Base-by-base conservation (phyloP, 2,797 vertebrate species). In the Orestias chungarensis region DNA sequence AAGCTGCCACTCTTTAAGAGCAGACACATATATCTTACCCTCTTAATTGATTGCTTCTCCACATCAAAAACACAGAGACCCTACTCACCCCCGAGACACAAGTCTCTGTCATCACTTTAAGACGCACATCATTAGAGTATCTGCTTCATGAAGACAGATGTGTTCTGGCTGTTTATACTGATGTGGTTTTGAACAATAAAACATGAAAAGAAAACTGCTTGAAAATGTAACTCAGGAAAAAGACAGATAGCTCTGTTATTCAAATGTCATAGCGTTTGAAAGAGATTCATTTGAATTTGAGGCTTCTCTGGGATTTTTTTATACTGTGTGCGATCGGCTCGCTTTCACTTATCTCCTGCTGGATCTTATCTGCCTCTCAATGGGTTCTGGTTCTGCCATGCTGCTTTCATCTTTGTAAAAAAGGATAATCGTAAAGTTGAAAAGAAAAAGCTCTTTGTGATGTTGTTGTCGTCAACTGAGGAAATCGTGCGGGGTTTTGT, bases 1-100 rank as follows among this genome's bases (percentile, higher is more conserved):
- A 91, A 82, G 83, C 89, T 87, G 85, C 81, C 82, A 84, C 83
- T 88, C 81, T 75, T 75, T 81, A 74, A 85, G 80, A 89, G 68
- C 80, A 86, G 91, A 90, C 75, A 85, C 87, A 86, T 83, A 73
- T 73, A 75, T 90, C 82, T 83, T 82, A 83, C 86, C 73, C 70
- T 82, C 75, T 85, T 88, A 87, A 90, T 78, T 85, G 86, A 88
- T 87, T 86, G 81, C 75, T 11, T 33, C 79, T 44, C 64, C 64
- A 66, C 79, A 83, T 80, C 76, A 68, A 76, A 72, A 78, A 79
- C 62, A 76, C 70, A 47, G 66, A 74, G 64, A 72, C 79, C 68
- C 50, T 66, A 78, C 79, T 68, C 3, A 23, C 12, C 50, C 70
- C 42, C 49, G 10, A 74, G 61, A 79, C 49, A 31, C 23, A 5